Base-by-base conservation (phyloP, 2,113 vertebrate species). In the Boulengeromyrus knoepffleri region DNA sequence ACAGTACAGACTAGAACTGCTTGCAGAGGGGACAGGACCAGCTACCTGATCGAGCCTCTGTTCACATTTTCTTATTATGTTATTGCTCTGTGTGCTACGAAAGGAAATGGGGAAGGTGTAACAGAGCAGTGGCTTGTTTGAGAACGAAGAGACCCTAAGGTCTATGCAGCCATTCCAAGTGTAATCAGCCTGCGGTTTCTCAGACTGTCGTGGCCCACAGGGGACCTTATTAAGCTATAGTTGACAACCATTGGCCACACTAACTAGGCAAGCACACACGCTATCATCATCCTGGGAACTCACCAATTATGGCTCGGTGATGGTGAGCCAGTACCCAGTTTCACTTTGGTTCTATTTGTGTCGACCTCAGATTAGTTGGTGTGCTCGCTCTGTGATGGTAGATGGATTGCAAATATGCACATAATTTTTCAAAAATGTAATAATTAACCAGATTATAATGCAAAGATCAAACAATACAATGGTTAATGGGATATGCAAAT, bases 191-290 rank as follows among this genome's bases (percentile, higher is more conserved):
- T 10, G 50, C 6, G 50, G 50, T 24, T 39, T 87, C 47, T 86
- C 47, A 31, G 85, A 39, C 47, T 39, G n/a, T 36, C 31, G 7
- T 7, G 50, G 50, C 47, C 17, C 85, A 53, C 85, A 87, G 85
- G 85, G 17, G 85, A 56, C 27, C 85, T 87, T 87, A 87, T 87
- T 87, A 87, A 53, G 50, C 85, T 42, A 50, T 87, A 87, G 85
- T 49, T 53, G 31, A 53, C 85, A n/a, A 87, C 85, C 85, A 56
- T 19, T 87, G 85, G 85, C 50, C 13, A 39, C 31, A 87, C 85
- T 87, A 87, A 87, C 85, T 56, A 87, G 49, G 85, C 24, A 56
- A 31, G n/a, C 85, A 87, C 27, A 36, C 49, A 31, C 21, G 27
- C 31, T 87, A 31, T 87, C 27, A 36, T 56, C 50, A 85, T 87